Evolutionary conservation across 2,113 vertebrate species (phyloP), one percentile per base, ranked within the genome.

Genomic region (Atractosteus spatula): DNA sequence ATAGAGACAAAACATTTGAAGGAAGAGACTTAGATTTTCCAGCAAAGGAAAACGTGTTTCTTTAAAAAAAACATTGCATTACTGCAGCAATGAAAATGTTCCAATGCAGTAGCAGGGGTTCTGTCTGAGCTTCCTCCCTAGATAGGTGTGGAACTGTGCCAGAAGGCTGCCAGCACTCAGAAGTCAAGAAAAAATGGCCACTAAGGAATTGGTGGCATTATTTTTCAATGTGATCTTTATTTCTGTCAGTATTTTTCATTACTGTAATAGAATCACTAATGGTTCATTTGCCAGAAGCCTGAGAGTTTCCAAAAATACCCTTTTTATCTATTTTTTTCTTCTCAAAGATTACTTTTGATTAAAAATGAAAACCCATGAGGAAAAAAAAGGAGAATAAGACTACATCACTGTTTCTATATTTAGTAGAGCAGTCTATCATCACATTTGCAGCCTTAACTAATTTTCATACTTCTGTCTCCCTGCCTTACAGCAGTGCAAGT

Each of bases 311-410:
- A 75, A 83, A 80, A 82, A 84, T 78, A 81, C 71, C 62, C 61
- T 61, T 51, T 51, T 51, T 51, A 5, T 51, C 57, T 59, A 8
- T n/a, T 59, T 16, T 59, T n/a, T 16, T 59, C n/a, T 13, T 89
- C 85, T 87, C 90, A 89, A 85, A 89, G 87, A 91, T 89, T 88
- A 86, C 84, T 89, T 90, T 88, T 90, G 89, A 91, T 92, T 91
- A 90, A 91, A 78, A 89, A 86, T 84, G 84, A 88, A 86, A 87
- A 88, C 55, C 72, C 71, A 59, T 69, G 71, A 85, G 82, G 84
- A 55, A 81, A 84, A 78, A 29, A 87, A 83, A 85, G 83, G 85
- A 62, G 54, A 45, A 12, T 44, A 63, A 63, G 51, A 84, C 83
- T 83, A 81, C 77, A 85, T 86, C 85, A 86, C 86, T 88, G 83